These are phyloP conservation scores for Gallirallus australis DNA, from an alignment of 2,797 vertebrate genomes.

Conservation along the genomic window DNA sequence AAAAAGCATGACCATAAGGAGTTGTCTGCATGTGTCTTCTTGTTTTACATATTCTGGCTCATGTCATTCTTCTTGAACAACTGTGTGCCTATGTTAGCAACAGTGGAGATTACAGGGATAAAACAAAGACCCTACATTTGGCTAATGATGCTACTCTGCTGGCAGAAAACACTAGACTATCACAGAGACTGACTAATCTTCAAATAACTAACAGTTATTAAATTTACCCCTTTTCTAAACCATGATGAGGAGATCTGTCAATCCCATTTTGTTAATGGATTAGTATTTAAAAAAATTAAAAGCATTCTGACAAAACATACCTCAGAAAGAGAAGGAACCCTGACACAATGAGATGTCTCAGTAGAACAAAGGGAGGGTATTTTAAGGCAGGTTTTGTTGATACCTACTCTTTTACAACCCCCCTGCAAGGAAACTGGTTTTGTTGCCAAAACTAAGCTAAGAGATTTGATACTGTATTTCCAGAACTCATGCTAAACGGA, in stretches of 20 bases:
- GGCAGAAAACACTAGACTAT: neutral
- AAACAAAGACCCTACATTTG: neutral
- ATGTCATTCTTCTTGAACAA: neutral
- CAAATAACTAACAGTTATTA: conserved; percentile 17
- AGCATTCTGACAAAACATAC: conserved; percentile 17
- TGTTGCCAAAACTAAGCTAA: neutral
- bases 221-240: conserved; percentile 18
- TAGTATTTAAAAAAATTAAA: neutral
- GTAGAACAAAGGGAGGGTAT: neutral
- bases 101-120: neutral
- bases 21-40: neutral
- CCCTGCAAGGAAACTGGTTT: neutral
- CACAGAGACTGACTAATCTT: neutral
- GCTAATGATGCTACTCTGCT: neutral
- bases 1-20: neutral
- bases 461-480: neutral
- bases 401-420: neutral
- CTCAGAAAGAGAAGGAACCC: neutral
- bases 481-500: neutral
- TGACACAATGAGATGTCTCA: neutral
- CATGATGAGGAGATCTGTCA: conserved; percentile 20
- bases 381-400: neutral
- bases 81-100: neutral
- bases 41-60: neutral
- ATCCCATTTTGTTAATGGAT: conserved; percentile 26